Conservation (phyloP, 2,113 vertebrate genomes). For the Gobius niger region DNA sequence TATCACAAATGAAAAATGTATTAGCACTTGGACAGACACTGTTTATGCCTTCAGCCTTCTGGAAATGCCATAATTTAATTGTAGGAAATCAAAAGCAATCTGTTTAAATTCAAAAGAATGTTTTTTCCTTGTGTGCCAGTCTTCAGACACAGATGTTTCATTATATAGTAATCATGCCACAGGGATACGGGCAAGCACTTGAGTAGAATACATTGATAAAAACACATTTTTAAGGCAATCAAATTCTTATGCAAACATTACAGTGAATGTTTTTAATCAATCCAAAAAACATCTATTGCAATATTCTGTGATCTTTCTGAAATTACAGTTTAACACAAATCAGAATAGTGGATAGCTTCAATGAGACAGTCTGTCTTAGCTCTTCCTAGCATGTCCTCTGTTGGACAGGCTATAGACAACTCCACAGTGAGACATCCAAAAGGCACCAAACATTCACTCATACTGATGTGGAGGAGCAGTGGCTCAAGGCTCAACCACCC, state of each 20-base stretch:
- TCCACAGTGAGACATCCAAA: no score
- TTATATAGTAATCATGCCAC: constrained; percentile 7
- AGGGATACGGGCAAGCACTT: neutral
- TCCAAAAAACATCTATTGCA: neutral
- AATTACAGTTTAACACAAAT: no score
- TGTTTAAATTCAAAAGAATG: neutral
- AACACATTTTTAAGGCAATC: neutral
- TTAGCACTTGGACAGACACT: neutral
- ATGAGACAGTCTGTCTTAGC: no score
- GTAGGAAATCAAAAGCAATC: neutral
- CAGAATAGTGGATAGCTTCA: no score
- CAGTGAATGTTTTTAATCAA: no score
- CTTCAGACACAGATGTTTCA: constrained; percentile 15
- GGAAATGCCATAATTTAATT: constrained; percentile 7
- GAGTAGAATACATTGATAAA: neutral
- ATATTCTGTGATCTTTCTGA: neutral
- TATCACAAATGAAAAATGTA: neutral
- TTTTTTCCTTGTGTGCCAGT: constrained; percentile 3
- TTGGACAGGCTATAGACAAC: no score
- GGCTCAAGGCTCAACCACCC: neutral
- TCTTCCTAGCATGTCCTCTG: no score
- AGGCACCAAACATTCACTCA: no score
- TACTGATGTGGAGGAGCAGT: neutral
- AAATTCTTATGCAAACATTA: no score
- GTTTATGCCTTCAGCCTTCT: constrained; percentile 10